phyloP scores from a whole-genome alignment of 2,888 invertebrate species.

The Tipula helvola region DNA sequence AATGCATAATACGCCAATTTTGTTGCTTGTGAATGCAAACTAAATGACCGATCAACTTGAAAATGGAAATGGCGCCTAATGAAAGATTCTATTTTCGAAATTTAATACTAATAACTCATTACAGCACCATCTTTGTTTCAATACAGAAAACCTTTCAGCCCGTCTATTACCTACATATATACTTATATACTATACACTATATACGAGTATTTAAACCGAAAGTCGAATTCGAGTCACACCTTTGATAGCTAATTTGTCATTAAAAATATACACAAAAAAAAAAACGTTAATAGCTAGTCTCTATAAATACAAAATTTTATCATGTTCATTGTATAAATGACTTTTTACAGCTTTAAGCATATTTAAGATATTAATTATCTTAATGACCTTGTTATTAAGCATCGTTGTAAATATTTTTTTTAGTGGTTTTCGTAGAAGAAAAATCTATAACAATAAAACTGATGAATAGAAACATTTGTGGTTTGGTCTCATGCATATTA shows the following conservation, averaged over 20 bases:
- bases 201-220: not conserved
- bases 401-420: not conserved
- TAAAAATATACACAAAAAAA: not conserved
- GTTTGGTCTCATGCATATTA: not conserved
- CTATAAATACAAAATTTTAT: not conserved
- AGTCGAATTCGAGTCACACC: not conserved
- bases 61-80: too few relatives aligned
- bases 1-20: too few relatives aligned
- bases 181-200: too few relatives aligned
- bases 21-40: too few relatives aligned
- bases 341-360: not conserved
- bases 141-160: too few relatives aligned
- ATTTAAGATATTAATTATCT: conserved; percentile 4
- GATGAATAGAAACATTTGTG: not conserved
- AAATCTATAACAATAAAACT: not conserved
- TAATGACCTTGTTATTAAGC: not conserved
- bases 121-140: too few relatives aligned
- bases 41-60: too few relatives aligned
- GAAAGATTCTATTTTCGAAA: too few relatives aligned
- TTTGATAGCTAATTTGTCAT: not conserved
- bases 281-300: not conserved
- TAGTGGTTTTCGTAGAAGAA: not conserved
- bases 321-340: not conserved
- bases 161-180: too few relatives aligned
- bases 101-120: too few relatives aligned